phyloP scores from a whole-genome alignment of 2,888 invertebrate genomes.

The Lacanobia oleracea region DNA sequence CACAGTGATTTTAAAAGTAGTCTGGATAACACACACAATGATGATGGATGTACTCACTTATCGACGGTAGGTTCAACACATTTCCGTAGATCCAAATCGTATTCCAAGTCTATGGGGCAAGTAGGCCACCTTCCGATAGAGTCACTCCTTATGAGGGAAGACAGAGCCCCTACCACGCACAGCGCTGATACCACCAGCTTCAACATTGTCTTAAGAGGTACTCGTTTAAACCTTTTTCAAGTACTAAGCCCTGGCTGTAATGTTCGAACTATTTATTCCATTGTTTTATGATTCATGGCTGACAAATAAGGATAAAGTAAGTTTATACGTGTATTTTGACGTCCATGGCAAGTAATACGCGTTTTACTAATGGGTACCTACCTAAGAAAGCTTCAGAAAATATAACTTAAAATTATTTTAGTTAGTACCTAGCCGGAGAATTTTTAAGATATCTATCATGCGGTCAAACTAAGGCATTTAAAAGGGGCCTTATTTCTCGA shows the following conservation, averaged over 20 bases:
- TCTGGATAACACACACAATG: too few species aligned
- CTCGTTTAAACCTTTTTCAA: not conserved
- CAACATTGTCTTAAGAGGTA: not conserved
- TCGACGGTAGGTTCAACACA: conserved; percentile 5
- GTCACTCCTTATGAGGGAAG: conserved; percentile 7
- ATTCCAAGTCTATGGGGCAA: conserved; percentile 25
- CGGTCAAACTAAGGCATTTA: too few species aligned
- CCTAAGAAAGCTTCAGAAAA: too few species aligned
- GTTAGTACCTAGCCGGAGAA: too few species aligned
- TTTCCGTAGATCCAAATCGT: not conserved
- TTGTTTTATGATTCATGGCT: conserved; percentile 13
- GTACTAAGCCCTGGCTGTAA: not conserved
- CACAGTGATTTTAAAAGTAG: too few species aligned
- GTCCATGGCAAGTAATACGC: not conserved
- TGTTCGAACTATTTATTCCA: conserved; percentile 7
- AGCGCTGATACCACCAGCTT: not conserved
- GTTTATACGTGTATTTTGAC: not conserved
- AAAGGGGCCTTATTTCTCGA: too few species aligned
- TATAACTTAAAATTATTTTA: too few species aligned
- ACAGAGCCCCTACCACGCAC: conserved; percentile 15
- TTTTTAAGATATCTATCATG: too few species aligned
- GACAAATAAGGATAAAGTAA: conserved; percentile 13
- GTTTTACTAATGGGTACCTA: not conserved
- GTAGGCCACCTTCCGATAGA: not conserved
- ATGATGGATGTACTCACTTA: conserved; percentile 8